Evolutionary conservation across 2,113 vertebrate species (phyloP).

Genomic region (Drymodes brunneopygia): DNA sequence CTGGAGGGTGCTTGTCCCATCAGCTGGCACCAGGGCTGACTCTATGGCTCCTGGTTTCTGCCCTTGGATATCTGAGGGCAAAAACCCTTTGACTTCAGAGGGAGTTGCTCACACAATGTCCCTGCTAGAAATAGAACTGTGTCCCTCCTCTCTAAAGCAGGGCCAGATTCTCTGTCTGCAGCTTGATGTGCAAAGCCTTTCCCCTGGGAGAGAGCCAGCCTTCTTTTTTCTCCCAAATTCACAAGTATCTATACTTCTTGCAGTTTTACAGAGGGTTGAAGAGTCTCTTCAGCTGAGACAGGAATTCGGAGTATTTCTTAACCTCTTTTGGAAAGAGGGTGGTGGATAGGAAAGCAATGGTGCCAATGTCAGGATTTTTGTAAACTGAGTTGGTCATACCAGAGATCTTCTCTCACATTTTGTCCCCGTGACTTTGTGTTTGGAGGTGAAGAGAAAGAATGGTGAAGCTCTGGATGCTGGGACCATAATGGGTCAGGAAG

Average conservation of each 20-base stretch:
- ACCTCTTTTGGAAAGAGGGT: neutral
- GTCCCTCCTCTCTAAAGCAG: neutral
- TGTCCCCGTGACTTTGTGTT: neutral
- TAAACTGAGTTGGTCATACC: neutral
- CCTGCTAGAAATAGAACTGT: neutral
- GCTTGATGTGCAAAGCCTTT: neutral
- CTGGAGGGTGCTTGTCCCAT: neutral
- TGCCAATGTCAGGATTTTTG: neutral
- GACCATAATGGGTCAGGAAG: neutral
- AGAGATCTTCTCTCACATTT: neutral
- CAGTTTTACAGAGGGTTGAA: neutral
- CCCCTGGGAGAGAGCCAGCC: neutral
- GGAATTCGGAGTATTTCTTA: neutral
- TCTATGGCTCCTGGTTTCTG: neutral
- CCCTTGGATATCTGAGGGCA: neutral
- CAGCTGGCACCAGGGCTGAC: neutral
- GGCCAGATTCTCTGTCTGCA: neutral
- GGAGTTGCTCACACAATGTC: neutral
- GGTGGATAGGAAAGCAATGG: neutral
- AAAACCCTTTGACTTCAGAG: neutral
- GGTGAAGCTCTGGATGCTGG: neutral
- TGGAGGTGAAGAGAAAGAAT: neutral
- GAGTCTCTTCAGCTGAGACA: neutral
- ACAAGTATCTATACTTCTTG: neutral
- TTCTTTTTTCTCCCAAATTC: neutral